Evolutionary conservation across 2,113 vertebrate genomes (phyloP).

Genomic region (Dissostichus mawsoni): DNA sequence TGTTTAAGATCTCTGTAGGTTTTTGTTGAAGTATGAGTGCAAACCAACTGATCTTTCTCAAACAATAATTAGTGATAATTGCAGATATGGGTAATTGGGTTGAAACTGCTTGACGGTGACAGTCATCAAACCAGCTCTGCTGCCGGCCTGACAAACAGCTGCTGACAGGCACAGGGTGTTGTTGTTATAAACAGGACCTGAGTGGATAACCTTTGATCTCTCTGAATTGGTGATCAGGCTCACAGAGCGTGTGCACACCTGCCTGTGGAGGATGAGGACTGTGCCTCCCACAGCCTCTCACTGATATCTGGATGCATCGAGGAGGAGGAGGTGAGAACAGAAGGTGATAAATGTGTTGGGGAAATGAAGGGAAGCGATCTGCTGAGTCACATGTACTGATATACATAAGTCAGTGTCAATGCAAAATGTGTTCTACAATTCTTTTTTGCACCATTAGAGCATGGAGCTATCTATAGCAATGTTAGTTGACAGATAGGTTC

Average conservation of each 20-base stretch:
- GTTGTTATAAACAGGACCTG: constrained; percentile 55
- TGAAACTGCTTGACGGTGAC: constrained; percentile 16
- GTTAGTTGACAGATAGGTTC: too few relatives aligned
- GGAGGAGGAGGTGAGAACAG: constrained; percentile 40
- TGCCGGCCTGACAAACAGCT: constrained; percentile 18
- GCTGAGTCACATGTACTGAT: background rate
- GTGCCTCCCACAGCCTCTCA: constrained; percentile 53
- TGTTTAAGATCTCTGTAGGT: constrained; percentile 12
- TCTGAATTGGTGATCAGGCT: constrained; percentile 62
- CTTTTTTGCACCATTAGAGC: background rate
- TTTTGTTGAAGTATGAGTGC: background rate
- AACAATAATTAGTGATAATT: constrained; percentile 18
- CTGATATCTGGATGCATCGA: constrained; percentile 19
- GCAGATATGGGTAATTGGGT: constrained; percentile 23
- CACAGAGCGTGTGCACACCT: constrained; percentile 16
- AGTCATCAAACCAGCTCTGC: constrained; percentile 25
- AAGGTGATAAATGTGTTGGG: constrained; percentile 47
- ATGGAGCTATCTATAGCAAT: background rate
- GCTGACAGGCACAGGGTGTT: constrained; percentile 49
- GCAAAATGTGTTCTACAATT: background rate
- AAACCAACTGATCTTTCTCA: constrained; percentile 6
- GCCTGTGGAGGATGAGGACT: constrained; percentile 34
- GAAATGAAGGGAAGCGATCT: background rate
- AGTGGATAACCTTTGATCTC: constrained; percentile 64
- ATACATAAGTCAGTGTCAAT: constrained; percentile 1